Evolutionary conservation across 2,113 vertebrate genomes (phyloP), one percentile per base, ranked within the genome.

Genomic region (Pipa parva): DNA sequence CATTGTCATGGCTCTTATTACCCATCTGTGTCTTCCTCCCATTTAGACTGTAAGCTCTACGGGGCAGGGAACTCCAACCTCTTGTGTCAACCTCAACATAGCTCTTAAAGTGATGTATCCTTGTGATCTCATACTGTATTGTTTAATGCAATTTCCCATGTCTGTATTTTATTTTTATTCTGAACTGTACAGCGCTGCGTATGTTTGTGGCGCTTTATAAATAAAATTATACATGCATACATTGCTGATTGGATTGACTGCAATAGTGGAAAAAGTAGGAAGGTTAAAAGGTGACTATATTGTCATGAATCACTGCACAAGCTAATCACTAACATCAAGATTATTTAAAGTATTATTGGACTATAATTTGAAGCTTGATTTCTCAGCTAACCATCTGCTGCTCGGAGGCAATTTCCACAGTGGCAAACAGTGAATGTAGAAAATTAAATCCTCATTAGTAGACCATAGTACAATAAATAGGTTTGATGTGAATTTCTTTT

Each of bases 371-470:
- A 24, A 57, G 75, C 50, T 64, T 71, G 58, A 72, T 66, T 72
- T 46, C 50, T 48, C 58, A 71, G 71, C 67, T 75, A 71, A 54
- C 54, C 73, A 72, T 78, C 73, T 73, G 74, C 48, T 77, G 69
- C 73, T 71, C 72, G 48, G 13, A 80, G 68, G 63, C 72, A 75
- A 22, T 68, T 57, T 63, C 57, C 37, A 72, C 31, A 63, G 55
- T 57, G 71, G 71, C 39, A 63, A 37, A 75, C 71, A 57, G 71
- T 31, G 73, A 25, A 72, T 52, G 45, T 49, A 70, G 75, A 76
- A 52, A 36, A 67, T 56, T 63, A 77, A 68, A 52, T 28, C 36
- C 45, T 48, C 57, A 61, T 70, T 61, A 70, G 25, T 20, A 28
- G 26, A 68, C 39, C 11, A 24, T 50, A 4, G 46, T 50, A 51